Percentiles rank a stretch among this genome's conserved stretches.
Evolutionary conservation across 1,140 invertebrate genomes (phyloP).

Genomic region (Ylistrum balloti): DNA sequence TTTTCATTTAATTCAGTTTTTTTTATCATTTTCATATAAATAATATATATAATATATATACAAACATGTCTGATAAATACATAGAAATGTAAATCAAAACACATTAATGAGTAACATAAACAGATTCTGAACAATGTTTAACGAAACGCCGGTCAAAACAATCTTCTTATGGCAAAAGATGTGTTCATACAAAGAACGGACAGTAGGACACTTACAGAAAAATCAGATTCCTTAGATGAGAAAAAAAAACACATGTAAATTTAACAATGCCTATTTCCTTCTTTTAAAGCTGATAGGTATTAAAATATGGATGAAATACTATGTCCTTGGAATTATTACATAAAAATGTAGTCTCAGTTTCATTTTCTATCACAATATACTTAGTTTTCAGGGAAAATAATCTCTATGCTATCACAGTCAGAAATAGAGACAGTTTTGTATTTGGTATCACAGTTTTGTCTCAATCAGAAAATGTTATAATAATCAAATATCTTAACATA

Average conservation of each 20-base stretch:
- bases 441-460: neutral
- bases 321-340: too few relatives aligned
- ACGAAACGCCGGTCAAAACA: neutral
- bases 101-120: neutral
- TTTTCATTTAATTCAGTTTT: neutral
- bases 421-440: neutral
- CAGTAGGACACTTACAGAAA: neutral
- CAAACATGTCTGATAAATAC: neutral
- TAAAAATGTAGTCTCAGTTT: neutral
- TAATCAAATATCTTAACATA: too few relatives aligned
- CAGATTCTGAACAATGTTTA: neutral
- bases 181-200: neutral
- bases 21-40: conserved; percentile 5
- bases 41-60: neutral
- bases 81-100: neutral
- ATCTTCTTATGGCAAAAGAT: neutral
- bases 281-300: neutral
- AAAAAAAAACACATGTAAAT: too few relatives aligned
- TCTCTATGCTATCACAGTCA: neutral
- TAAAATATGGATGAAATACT: neutral
- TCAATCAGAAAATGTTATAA: neutral
- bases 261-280: neutral
- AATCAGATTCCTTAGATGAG: too few relatives aligned
- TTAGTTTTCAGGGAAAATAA: neutral
- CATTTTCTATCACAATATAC: neutral